These are phyloP conservation scores for Paralvinella palmiformis DNA, from an alignment of 1,140 invertebrate genomes.

Conservation along the genomic window DNA sequence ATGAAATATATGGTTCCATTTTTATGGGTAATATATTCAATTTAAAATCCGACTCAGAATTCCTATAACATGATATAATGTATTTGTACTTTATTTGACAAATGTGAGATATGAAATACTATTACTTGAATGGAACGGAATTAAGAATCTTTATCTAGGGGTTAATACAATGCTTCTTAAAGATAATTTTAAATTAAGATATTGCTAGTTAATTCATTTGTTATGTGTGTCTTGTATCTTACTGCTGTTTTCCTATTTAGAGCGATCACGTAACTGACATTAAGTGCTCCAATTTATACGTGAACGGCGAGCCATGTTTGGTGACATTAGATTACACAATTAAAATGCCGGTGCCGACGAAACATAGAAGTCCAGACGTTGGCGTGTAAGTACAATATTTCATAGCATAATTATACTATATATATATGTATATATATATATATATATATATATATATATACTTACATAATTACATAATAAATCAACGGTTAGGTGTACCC, in stretches of 20 bases:
- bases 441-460: not conserved
- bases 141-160: not conserved
- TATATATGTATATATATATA: not conserved
- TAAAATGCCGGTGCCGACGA: conserved; percentile 46
- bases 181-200: not conserved
- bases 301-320: conserved; percentile 64
- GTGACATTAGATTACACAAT: conserved; percentile 75
- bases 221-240: not conserved
- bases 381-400: not conserved
- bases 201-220: not conserved
- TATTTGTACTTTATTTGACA: not conserved
- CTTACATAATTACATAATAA: not conserved
- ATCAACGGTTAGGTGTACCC: not conserved
- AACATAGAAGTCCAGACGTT: not conserved
- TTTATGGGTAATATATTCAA: too few species aligned
- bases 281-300: conserved; percentile 71
- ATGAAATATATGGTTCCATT: too few species aligned
- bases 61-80: too few species aligned
- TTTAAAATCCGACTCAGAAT: too few species aligned
- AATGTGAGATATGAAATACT: not conserved
- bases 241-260: conserved; percentile 51
- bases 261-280: conserved; percentile 73
- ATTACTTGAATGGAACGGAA: too few species aligned
- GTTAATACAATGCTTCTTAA: not conserved
- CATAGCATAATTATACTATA: not conserved